Conservation (phyloP, 2,113 vertebrate species). For the Spheniscus mendiculus region DNA sequence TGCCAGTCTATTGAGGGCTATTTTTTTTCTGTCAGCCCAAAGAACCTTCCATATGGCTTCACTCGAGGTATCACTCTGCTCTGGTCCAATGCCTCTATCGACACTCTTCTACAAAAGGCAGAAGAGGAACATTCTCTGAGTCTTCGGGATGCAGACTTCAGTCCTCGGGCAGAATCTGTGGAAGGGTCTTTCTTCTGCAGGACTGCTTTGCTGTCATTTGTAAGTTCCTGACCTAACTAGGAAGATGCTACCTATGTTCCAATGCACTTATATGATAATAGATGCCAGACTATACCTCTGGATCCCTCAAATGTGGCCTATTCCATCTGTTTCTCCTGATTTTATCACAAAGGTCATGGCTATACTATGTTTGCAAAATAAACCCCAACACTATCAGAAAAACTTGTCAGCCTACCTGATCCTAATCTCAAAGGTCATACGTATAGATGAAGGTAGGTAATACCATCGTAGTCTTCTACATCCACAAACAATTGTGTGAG, state of each 20-base stretch:
- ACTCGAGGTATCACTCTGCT: background rate
- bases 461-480: background rate
- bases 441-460: background rate
- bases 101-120: background rate
- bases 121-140: background rate
- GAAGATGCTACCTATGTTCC: background rate
- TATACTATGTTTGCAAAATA: background rate
- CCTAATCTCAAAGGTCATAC: background rate
- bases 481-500: background rate
- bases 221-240: background rate
- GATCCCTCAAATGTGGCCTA: background rate
- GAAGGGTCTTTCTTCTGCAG: background rate
- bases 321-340: background rate
- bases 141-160: background rate
- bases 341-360: background rate
- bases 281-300: background rate
- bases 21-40: background rate
- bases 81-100: background rate
- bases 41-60: background rate
- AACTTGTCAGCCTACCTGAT: background rate
- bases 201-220: background rate
- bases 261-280: background rate
- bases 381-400: background rate
- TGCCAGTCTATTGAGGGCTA: background rate
- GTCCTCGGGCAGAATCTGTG: background rate